phyloP scores from a whole-genome alignment of 1,140 invertebrate species.

The Ctenoplectra terminalis region DNA sequence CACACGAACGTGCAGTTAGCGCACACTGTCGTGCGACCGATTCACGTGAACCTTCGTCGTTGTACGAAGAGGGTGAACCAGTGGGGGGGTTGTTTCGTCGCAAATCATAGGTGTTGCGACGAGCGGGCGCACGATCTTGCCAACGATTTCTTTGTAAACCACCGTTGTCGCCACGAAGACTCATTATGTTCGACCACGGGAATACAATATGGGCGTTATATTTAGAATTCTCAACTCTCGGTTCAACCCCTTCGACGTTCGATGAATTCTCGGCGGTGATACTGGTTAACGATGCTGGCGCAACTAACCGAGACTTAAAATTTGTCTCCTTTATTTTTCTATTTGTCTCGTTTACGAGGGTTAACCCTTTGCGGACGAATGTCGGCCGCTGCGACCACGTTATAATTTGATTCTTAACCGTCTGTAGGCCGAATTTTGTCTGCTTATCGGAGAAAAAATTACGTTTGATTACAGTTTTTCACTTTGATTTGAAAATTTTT shows the following conservation, averaged over 20 bases:
- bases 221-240: slow-evolving; percentile 57
- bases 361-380: no score
- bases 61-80: slow-evolving; percentile 30
- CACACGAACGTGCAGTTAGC: slow-evolving; percentile 19
- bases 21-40: slow-evolving; percentile 11
- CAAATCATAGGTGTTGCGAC: slow-evolving; percentile 71
- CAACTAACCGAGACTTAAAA: not conserved
- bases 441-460: no score
- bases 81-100: slow-evolving; percentile 60
- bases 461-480: no score
- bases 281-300: not conserved
- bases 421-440: no score
- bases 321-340: not conserved
- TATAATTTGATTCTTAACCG: no score
- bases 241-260: not conserved
- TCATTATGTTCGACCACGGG: slow-evolving; percentile 58
- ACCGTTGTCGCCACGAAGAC: slow-evolving; percentile 65
- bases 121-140: slow-evolving; percentile 59
- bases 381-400: no score
- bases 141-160: slow-evolving; percentile 70
- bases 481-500: no score
- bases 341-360: not conserved
- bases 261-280: not conserved
- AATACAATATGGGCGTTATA: slow-evolving; percentile 56
- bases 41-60: slow-evolving; percentile 47